Base-by-base conservation (phyloP, 2,797 vertebrate species). In the Chloroceryle inda region DNA sequence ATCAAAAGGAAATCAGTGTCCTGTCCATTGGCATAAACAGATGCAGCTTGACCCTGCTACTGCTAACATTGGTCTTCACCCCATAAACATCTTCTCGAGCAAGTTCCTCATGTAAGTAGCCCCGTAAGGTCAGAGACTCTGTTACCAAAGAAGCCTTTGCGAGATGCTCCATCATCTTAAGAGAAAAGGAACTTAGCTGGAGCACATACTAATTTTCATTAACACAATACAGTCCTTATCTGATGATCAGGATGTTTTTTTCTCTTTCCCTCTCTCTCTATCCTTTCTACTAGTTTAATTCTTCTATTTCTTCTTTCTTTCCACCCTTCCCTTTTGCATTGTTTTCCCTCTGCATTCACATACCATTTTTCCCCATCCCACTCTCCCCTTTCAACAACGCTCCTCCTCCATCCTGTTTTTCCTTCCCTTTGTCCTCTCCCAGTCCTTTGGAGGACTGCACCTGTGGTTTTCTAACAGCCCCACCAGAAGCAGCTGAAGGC, bases 401-500 rank as follows among this genome's bases (percentile, higher is more conserved):
- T 62, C 26, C 42, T 83, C 47, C 82, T 56, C 47, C 59, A 84
- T 73, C 66, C 76, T 92, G 73, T 69, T 84, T 91, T 86, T 81
- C 89, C 78, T 80, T 40, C 50, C 21, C 16, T 88, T 88, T 88
- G 53, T 68, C 62, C 69, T 88, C 73, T 75, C 29, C 23, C 55
- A 84, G 58, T 27, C 79, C 82, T 85, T 37, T 71, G 67, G 80
- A 86, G 85, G 40, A 67, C 69, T 69, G 76, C 71, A 91, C 55
- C 76, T 73, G 44, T 84, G 85, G 73, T 94, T 91, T 88, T 59
- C 31, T 47, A 85, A 66, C 7, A 94, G 73, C 80, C 53, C 55
- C n/a, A 73, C 64, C 76, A 91, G 87, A 92, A 88, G 59, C 73
- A 96, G 71, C 59, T 93, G 85, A 91, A 92, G 44, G 37, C 11